phyloP scores from a whole-genome alignment of 2,797 vertebrate species.

The Ficedula albicollis region DNA sequence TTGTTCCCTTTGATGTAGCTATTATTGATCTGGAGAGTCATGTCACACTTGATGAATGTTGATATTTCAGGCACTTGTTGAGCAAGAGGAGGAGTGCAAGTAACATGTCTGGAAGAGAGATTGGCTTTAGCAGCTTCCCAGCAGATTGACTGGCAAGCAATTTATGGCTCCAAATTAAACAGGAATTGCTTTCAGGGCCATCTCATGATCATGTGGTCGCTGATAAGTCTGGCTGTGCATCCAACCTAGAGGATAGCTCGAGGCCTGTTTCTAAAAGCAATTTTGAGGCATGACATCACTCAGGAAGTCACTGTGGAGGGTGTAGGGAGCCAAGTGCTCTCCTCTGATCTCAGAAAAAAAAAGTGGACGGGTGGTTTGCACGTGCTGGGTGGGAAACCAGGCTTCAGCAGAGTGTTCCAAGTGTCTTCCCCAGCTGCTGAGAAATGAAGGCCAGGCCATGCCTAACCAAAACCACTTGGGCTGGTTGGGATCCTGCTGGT shows the following conservation, averaged over 20 bases:
- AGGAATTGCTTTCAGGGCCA: constrained; percentile 32
- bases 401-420: background rate
- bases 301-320: background rate
- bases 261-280: constrained; percentile 13
- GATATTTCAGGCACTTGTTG: background rate
- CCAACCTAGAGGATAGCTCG: background rate
- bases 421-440: background rate
- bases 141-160: background rate
- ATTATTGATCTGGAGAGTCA: background rate
- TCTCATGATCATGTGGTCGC: background rate
- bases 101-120: accelerated
- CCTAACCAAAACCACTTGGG: background rate
- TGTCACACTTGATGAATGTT: background rate
- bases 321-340: background rate
- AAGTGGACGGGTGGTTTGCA: background rate
- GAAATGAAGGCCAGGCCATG: background rate
- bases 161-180: background rate
- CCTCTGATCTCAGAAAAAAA: constrained; percentile 40
- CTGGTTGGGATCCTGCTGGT: background rate
- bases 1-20: background rate
- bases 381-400: background rate
- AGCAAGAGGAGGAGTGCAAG: background rate
- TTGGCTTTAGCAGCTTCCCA: background rate
- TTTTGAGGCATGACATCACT: constrained; percentile 42
- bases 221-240: constrained; percentile 4